Conservation (phyloP, 92 coral and sea anemone species). For the Porites rus region DNA sequence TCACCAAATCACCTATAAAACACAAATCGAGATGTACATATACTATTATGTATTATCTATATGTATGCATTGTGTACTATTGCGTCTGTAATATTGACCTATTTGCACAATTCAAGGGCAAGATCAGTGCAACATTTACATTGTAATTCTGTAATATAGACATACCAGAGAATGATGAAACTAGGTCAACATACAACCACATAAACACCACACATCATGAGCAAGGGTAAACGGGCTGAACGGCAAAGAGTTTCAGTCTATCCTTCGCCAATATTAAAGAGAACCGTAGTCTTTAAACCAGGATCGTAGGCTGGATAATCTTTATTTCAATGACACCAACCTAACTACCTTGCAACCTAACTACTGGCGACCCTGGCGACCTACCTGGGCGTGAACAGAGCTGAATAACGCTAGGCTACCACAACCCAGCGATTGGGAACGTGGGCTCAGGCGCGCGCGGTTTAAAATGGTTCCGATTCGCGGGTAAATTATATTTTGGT, state of each 20-base stretch:
- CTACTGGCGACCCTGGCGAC: too few relatives aligned
- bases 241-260: constrained; percentile 15
- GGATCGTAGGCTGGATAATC: neutral
- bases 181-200: neutral
- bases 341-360: too few relatives aligned
- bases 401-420: too few relatives aligned
- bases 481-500: too few relatives aligned
- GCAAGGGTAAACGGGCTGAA: constrained; percentile 14
- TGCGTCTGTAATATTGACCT: constrained; percentile 4
- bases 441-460: too few relatives aligned
- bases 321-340: neutral
- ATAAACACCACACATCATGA: constrained; percentile 4
- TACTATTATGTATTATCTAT: constrained; percentile 12
- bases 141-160: constrained; percentile 14
- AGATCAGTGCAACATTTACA: constrained; percentile 15
- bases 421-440: too few relatives aligned
- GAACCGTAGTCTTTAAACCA: constrained; percentile 14
- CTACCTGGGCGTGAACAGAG: too few relatives aligned
- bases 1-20: constrained; percentile 10
- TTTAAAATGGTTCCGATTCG: too few relatives aligned
- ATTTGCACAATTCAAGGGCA: neutral
- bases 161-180: constrained; percentile 6
- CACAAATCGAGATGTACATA: constrained; percentile 4
- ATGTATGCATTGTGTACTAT: constrained; percentile 22
- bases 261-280: constrained; percentile 14